Base-by-base conservation (phyloP, 2,797 vertebrate species). In the Lacerta agilis region DNA sequence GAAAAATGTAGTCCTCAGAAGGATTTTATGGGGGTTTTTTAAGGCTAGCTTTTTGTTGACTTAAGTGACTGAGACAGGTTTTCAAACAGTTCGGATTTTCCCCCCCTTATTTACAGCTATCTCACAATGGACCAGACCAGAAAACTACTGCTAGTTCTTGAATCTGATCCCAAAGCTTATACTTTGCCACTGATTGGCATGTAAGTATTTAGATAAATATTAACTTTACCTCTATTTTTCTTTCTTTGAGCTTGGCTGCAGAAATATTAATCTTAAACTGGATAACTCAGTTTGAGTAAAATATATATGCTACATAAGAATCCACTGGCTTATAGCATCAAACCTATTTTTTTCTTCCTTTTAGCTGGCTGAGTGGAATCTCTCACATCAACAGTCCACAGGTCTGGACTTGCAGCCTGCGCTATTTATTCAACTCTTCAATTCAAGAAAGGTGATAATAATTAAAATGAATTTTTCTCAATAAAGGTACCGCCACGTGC, bases 101-200 rank as follows among this genome's bases (percentile, higher is more conserved):
- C 27, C 33, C 90, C 75, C 90, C 75, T 95, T 72, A 86, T n/a
- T 91, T 95, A 38, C 97, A 99, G 99, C 67, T 99, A 98, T 92
- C 95, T 99, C 94, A 99, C 98, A 41, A 99, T 99, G 99, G 98
- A 99, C 94, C 98, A 99, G 94, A 99, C 97, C 86, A 96, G 98
- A 55, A 99, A 99, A 91, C 94, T 99, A 43, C 97, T 99, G 18
- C 97, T 99, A 79, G 92, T 99, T 89, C 95, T 99, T 4, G 98
- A 99, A 95, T 98, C 98, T 2, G 99, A 99, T 92, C 98, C 99
- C 2, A 99, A 99, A 94, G 98, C 97, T 88, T 97, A 95, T 91
- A 97, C 94, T 79, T 95, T 99, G 86, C 98, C 99, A 0, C 96
- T 99, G 89, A 97, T 99, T 18, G 99, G 99, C 95, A 97, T 99